These are phyloP conservation scores for Lethenteron reissneri DNA, from an alignment of 2,113 vertebrate genomes.

Conservation along the genomic window DNA sequence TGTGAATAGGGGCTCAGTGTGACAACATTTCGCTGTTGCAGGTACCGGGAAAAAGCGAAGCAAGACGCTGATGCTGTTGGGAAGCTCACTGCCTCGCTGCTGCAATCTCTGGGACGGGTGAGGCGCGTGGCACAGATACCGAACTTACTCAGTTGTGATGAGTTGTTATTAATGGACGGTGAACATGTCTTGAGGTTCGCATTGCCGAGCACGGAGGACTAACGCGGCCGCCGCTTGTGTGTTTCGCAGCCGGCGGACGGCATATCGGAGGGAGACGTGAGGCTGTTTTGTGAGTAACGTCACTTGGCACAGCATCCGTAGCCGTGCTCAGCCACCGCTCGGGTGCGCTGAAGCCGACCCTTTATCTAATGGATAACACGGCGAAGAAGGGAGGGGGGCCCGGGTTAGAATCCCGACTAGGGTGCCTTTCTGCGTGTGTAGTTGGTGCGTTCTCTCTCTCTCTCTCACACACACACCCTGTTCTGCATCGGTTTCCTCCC, in stretches of 20 bases:
- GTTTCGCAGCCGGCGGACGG: conserved; percentile 31
- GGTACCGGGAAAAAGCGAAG: not conserved
- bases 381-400: not conserved
- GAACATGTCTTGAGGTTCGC: no score
- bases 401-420: no score
- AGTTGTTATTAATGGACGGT: no score
- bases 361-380: not conserved
- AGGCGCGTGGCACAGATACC: not conserved
- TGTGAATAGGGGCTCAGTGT: no score
- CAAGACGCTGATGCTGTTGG: not conserved
- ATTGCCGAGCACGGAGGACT: no score
- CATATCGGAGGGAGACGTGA: conserved; percentile 65
- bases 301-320: conserved; percentile 4
- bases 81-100: not conserved
- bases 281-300: conserved; percentile 62
- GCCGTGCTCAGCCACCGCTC: not conserved
- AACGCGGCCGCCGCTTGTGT: no score
- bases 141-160: no score
- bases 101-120: not conserved
- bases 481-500: no score
- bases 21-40: not conserved
- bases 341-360: conserved; percentile 7
- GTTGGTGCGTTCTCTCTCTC: not conserved
- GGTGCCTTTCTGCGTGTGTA: not conserved
- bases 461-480: not conserved